A percentile compares a stretch with the other conserved stretches of the same genome.
phyloP scores from a whole-genome alignment of 2,888 invertebrate genomes.

The Aspidapion aeneum region DNA sequence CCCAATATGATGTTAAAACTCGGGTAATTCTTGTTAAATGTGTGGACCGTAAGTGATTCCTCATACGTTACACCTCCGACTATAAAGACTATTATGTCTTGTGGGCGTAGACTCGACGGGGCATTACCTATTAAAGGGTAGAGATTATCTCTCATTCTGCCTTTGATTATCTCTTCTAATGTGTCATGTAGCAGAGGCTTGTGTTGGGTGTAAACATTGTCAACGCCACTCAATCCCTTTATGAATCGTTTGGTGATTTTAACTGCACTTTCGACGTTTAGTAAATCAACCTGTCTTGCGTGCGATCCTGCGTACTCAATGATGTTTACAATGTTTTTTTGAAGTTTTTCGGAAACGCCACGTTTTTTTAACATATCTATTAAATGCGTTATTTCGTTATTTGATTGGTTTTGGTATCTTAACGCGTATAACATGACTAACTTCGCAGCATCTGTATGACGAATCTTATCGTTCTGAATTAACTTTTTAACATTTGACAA shows the following conservation, averaged over 20 bases:
- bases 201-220: constrained; percentile 99
- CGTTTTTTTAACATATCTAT: constrained; percentile 69
- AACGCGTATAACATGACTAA: constrained; percentile 92
- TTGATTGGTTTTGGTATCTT: constrained; percentile 87
- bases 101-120: constrained; percentile 60
- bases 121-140: constrained; percentile 81
- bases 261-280: constrained; percentile 75
- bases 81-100: constrained; percentile 94
- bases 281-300: constrained; percentile 77
- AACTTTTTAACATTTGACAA: constrained; percentile 75
- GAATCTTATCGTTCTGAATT: constrained; percentile 64
- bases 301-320: constrained; percentile 85
- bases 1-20: constrained; percentile 79
- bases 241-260: constrained; percentile 89
- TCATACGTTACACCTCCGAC: constrained; percentile 97
- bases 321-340: constrained; percentile 59
- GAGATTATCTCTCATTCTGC: constrained; percentile 78
- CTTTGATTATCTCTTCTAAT: constrained; percentile 83
- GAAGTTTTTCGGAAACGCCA: constrained; percentile 62
- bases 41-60: constrained; percentile 83
- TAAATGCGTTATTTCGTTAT: constrained; percentile 76
- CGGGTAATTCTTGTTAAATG: constrained; percentile 70
- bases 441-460: constrained; percentile 78
- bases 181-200: constrained; percentile 87
- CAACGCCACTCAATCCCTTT: constrained; percentile 92